Percentiles rank a stretch among this genome's conserved stretches.
Evolutionary conservation across 2,888 invertebrate species (phyloP).

Genomic region (Pelosia muscerda): DNA sequence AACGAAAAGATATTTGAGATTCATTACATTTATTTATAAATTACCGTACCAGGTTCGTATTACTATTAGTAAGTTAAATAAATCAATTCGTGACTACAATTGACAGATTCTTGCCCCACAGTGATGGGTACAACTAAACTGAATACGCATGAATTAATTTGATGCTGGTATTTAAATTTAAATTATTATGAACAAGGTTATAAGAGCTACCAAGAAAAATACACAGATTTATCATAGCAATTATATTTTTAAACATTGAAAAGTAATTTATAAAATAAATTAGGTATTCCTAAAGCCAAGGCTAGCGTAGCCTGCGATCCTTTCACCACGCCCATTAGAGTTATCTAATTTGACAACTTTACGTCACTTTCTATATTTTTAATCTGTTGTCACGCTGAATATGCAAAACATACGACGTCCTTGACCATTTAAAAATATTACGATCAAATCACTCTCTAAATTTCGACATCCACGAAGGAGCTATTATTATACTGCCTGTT

Average conservation of each 20-base stretch:
- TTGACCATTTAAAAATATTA: conserved; percentile 26
- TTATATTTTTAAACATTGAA: neutral
- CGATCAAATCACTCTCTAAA: conserved; percentile 34
- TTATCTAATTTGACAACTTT: conserved; percentile 20
- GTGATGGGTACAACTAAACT: neutral
- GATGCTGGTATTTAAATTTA: neutral
- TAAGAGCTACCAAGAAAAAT: neutral
- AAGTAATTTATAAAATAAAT: neutral
- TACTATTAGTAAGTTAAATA: too few species aligned
- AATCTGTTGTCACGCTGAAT: conserved; percentile 11
- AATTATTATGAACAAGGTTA: neutral
- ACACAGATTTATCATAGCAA: neutral
- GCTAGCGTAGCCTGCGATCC: neutral
- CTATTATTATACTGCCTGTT: conserved; percentile 17
- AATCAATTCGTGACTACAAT: too few species aligned
- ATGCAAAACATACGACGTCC: conserved; percentile 30
- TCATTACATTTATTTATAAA: too few species aligned
- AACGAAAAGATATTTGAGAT: too few species aligned
- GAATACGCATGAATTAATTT: neutral
- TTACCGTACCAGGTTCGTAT: too few species aligned
- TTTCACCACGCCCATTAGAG: neutral
- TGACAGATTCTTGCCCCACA: too few species aligned
- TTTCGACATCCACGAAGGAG: conserved; percentile 24
- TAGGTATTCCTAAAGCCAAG: neutral
- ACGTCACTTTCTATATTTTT: conserved; percentile 26